phyloP scores from a whole-genome alignment of 2,888 invertebrate species.

The Geotrupes spiniger region DNA sequence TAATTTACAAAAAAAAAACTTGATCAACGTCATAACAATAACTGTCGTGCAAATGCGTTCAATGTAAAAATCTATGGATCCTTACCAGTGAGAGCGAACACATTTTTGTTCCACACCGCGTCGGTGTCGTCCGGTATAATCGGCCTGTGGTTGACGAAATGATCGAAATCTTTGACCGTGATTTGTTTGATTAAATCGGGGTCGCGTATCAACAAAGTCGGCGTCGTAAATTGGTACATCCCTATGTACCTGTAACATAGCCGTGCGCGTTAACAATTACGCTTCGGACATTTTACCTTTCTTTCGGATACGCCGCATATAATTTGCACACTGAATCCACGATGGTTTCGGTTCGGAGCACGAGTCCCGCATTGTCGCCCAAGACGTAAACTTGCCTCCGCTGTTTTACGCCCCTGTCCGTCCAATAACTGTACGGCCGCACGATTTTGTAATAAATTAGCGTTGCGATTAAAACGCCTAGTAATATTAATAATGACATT shows the following conservation, averaged over 20 bases:
- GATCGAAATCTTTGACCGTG: conserved; percentile 43
- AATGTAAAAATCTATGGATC: too few species aligned
- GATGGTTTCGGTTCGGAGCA: background rate
- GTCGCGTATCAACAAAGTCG: conserved; percentile 32
- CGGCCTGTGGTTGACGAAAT: too few species aligned
- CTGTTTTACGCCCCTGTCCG: too few species aligned
- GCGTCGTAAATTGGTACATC: conserved; percentile 29
- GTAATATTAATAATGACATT: too few species aligned
- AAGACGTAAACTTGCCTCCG: background rate
- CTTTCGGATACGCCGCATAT: background rate
- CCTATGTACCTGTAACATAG: conserved; percentile 30
- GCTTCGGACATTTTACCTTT: background rate
- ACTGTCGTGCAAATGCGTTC: too few species aligned
- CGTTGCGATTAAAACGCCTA: background rate
- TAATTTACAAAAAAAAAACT: too few species aligned
- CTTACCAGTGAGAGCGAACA: too few species aligned
- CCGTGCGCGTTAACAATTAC: background rate
- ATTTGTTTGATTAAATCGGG: conserved; percentile 44
- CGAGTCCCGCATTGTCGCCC: background rate
- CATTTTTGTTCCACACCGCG: too few species aligned
- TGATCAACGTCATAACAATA: too few species aligned
- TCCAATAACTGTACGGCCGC: background rate
- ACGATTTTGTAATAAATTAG: conserved; percentile 1
- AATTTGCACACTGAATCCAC: background rate
- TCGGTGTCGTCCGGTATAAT: too few species aligned